Base-by-base conservation (phyloP, 2,113 vertebrate species). In the Heterocephalus glaber region DNA sequence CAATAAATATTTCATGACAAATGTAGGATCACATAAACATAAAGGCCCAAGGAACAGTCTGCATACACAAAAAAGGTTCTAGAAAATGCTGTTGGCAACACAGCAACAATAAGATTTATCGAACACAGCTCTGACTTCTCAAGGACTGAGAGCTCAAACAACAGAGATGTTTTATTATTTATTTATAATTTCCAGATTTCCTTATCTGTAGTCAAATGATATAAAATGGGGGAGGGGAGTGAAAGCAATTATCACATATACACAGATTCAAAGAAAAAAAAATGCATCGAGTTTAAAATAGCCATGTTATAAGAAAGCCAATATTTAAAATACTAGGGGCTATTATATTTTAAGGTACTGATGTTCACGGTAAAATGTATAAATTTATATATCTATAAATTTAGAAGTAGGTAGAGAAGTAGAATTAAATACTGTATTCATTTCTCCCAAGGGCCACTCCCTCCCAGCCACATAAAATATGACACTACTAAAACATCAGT, bases 1-100 rank as follows among this genome's bases (percentile, higher is more conserved):
- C 5, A 65, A 96, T 63, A 44, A 30, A 92, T 41, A 60, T 35
- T 84, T 96, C 72, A n/a, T 4, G 26, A 79, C 1, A 0, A 11
- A 89, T 92, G 84, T 28, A 95, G 95, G 95, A 89, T 80, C 58
- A 95, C 28, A 89, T 79, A 49, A 52, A 82, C 14, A 74, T 63
- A 61, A 95, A 68, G 61, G 9, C 6, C 86, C 44, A 76, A 72
- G 24, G 61, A 35, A 56, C 66, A n/a, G 12, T 49, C 61, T 70
- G 16, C 60, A 26, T 6, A 26, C 1, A 33, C 1, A 7, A 68
- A 77, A 22, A 56, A 84, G 20, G 30, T 61, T 33, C 52, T 41
- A 81, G 58, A 89, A 87, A 90, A 90, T n/a, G 61, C 44, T 38
- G 5, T 11, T 61, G 52, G 77, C 56, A 41, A 81, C 16, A 49